Conservation (phyloP, 2,113 vertebrate genomes). For the Lichenostomus cassidix region DNA sequence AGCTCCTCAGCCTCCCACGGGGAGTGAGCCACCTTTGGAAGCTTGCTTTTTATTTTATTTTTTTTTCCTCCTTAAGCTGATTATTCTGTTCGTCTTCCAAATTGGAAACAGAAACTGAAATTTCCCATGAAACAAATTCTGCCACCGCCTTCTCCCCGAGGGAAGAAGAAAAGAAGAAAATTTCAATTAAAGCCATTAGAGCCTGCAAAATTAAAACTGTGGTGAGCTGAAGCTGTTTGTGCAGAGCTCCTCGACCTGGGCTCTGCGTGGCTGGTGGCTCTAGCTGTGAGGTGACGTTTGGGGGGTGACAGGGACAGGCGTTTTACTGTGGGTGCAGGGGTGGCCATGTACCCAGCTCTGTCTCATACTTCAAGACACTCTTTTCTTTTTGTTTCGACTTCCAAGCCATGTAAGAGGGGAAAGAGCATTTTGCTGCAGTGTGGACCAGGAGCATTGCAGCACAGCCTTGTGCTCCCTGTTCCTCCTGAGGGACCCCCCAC, state of each 20-base stretch:
- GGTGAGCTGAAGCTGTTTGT: background rate
- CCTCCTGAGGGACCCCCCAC: fast-evolving
- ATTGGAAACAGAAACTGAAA: slow-evolving; percentile 51
- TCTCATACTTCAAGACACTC: background rate
- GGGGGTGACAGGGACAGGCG: fast-evolving
- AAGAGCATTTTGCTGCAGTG: background rate
- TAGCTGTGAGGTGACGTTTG: background rate
- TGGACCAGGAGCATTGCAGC: background rate
- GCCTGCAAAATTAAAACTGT: background rate
- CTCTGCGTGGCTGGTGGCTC: background rate
- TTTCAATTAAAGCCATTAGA: slow-evolving; percentile 34
- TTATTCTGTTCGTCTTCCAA: slow-evolving; percentile 36
- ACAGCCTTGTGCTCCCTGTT: background rate
- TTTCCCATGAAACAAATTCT: slow-evolving; percentile 41
- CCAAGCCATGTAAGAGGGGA: background rate
- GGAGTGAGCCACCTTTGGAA: background rate
- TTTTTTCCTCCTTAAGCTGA: background rate
- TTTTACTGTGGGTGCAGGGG: background rate
- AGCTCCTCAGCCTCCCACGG: background rate
- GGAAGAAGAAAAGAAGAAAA: background rate
- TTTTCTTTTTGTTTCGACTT: background rate
- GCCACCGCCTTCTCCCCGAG: slow-evolving; percentile 4
- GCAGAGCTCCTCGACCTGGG: background rate
- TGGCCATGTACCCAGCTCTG: background rate
- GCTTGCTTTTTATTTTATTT: background rate